Conservation (phyloP, 1,140 invertebrate genomes). For the Chironomus tepperi region DNA sequence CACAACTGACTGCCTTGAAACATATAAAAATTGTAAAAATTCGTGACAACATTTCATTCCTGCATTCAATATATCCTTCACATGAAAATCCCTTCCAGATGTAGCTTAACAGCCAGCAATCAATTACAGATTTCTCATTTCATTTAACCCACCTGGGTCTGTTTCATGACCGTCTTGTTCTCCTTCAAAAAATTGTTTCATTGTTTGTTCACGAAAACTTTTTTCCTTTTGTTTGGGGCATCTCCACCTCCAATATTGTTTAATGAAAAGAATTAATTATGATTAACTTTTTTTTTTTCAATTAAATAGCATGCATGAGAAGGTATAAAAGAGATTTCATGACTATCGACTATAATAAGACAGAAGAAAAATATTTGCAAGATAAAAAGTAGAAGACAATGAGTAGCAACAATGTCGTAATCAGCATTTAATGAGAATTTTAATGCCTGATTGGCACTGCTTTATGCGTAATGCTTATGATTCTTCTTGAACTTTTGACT, state of each 20-base stretch:
- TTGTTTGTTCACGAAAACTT: neutral
- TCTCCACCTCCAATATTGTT: neutral
- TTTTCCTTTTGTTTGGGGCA: neutral
- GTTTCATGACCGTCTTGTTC: neutral
- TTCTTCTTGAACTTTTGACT: no score
- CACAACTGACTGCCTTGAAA: no score
- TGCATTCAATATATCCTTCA: no score
- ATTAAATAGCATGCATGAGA: constrained; percentile 2
- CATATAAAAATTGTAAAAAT: no score
- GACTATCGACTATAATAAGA: neutral
- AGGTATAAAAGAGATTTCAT: neutral
- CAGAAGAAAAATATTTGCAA: no score
- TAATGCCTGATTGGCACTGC: no score
- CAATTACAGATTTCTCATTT: constrained; percentile 17
- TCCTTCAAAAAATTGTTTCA: neutral
- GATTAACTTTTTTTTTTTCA: constrained; percentile 16
- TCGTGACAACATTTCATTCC: no score
- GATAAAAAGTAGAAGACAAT: no score
- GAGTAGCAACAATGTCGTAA: no score
- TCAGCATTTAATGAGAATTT: no score
- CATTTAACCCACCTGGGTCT: constrained; percentile 1
- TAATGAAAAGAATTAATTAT: constrained; percentile 22
- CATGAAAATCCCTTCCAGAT: no score
- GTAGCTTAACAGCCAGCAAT: neutral
- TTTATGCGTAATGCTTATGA: no score